A percentile compares a stretch with the other conserved stretches of the same genome.
These are phyloP conservation scores for Medauroidea extradentata DNA, from an alignment of 1,140 invertebrate genomes.

Conservation along the genomic window DNA sequence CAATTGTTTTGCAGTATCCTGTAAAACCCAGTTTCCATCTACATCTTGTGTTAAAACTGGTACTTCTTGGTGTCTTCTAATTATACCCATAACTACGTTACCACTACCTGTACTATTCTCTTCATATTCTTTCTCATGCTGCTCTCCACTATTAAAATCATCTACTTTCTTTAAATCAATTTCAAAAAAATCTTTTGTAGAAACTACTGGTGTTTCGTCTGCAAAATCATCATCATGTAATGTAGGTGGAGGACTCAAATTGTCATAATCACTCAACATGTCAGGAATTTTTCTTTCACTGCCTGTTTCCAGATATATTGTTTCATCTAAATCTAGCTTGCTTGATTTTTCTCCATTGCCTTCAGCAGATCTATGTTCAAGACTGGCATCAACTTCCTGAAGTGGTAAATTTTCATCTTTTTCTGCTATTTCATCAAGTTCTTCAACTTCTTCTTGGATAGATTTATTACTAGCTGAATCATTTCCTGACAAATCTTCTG, in stretches of 20 bases:
- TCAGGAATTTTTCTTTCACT: conserved; percentile 3
- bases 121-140: background rate
- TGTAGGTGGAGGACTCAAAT: background rate
- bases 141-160: no score
- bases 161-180: background rate
- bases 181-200: background rate
- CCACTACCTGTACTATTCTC: no score
- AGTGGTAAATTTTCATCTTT: background rate
- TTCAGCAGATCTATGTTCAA: background rate
- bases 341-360: no score
- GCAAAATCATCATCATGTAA: background rate
- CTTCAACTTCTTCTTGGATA: conserved; percentile 9
- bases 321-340: background rate
- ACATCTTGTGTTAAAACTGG: background rate
- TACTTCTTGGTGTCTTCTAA: no score
- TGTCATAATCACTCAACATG: conserved; percentile 9
- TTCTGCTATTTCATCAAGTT: background rate
- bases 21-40: background rate
- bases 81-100: no score
- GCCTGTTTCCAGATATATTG: background rate
- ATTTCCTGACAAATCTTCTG: conserved; percentile 44
- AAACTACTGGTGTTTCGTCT: background rate
- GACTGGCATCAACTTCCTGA: background rate
- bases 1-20: background rate
- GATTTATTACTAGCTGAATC: conserved; percentile 28